Percentiles rank a stretch among this genome's conserved stretches.
phyloP scores from a whole-genome alignment of 1,140 invertebrate species.

The Scaptodrosophila lebanonensis region DNA sequence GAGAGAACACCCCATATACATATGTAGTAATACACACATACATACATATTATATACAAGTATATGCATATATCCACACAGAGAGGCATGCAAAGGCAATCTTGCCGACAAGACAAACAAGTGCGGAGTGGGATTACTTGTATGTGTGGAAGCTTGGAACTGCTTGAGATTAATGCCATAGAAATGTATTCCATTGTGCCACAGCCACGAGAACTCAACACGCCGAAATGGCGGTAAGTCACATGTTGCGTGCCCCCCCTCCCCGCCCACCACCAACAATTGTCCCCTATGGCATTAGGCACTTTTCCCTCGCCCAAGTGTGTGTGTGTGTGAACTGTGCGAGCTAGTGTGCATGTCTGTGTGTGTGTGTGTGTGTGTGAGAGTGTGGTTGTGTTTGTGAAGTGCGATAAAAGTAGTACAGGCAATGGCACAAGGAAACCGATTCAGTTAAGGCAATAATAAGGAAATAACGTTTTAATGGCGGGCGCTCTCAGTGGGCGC shows the following conservation, averaged over 20 bases:
- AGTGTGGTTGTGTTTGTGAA: constrained; percentile 14
- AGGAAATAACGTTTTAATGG: constrained; percentile 74
- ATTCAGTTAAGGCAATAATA: constrained; percentile 69
- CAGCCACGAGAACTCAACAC: constrained; percentile 44
- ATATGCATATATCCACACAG: too few species aligned
- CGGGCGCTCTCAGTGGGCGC: too few species aligned
- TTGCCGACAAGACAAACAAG: too few species aligned
- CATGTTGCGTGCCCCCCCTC: constrained; percentile 13
- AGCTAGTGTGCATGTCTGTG: background rate
- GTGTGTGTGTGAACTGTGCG: too few species aligned
- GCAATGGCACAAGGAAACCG: constrained; percentile 36
- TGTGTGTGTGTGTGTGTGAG: constrained; percentile 7
- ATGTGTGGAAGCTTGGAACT: constrained; percentile 39
- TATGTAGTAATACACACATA: too few species aligned
- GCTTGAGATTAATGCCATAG: constrained; percentile 56
- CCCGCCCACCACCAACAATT: constrained; percentile 23
- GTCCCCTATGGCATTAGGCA: too few species aligned
- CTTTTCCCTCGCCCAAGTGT: too few species aligned
- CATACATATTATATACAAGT: too few species aligned
- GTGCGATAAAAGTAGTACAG: constrained; percentile 34
- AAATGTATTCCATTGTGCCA: constrained; percentile 60
- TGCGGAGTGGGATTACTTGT: constrained; percentile 64
- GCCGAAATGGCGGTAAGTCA: constrained; percentile 30
- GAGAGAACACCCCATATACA: too few species aligned
- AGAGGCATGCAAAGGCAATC: too few species aligned